phyloP scores from a whole-genome alignment of 2,888 invertebrate genomes.

The Caenorhabditis sp. region DNA sequence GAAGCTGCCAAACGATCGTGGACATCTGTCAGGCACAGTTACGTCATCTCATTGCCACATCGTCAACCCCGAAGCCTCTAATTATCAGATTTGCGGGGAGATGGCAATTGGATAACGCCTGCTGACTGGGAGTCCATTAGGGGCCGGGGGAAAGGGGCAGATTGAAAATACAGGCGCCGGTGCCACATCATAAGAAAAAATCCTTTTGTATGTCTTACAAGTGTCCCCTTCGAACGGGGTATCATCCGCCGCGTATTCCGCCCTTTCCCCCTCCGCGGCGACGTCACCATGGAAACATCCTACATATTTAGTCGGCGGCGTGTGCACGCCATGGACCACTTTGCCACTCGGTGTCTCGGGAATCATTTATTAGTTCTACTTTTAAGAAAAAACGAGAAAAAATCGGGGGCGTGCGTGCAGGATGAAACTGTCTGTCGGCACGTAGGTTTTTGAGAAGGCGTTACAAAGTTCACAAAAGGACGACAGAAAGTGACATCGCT shows the following conservation, averaged over 20 bases:
- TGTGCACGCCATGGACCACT: conserved; percentile 5
- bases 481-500: conserved; percentile 56
- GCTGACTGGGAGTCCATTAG: too few species aligned
- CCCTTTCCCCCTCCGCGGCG: background rate
- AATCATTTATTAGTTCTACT: conserved; percentile 50
- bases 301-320: background rate
- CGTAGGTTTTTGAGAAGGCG: conserved; percentile 20
- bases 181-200: conserved; percentile 10
- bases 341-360: conserved; percentile 16
- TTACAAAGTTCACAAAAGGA: conserved; percentile 52
- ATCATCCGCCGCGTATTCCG: background rate
- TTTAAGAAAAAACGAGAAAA: conserved; percentile 28
- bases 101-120: background rate
- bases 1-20: conserved; percentile 49
- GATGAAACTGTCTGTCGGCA: conserved; percentile 51
- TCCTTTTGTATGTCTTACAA: too few species aligned
- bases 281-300: conserved; percentile 5
- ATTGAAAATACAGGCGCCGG: background rate
- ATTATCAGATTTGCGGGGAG: conserved; percentile 51
- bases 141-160: too few species aligned
- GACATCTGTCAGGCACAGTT: conserved; percentile 51
- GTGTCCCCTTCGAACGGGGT: too few species aligned
- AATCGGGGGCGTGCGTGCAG: conserved; percentile 37
- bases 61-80: conserved; percentile 34
- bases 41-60: conserved; percentile 30